These are phyloP conservation scores for Nycticebus coucang DNA, from an alignment of 2,113 vertebrate genomes.

Conservation along the genomic window DNA sequence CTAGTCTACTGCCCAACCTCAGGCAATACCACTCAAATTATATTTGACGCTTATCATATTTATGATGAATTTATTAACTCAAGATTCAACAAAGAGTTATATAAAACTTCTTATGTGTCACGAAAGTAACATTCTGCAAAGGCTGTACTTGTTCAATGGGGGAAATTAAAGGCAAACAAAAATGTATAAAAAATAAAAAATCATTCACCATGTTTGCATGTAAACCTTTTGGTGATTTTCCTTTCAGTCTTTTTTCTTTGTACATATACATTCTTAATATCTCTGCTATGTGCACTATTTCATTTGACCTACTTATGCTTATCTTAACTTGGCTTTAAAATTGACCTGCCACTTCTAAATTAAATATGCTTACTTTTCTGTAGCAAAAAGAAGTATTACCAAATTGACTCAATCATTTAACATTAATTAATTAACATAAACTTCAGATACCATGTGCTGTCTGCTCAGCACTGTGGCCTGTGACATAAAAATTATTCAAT, in stretches of 20 bases:
- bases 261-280: not conserved
- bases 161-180: conserved; percentile 37
- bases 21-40: not conserved
- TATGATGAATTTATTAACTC: not conserved
- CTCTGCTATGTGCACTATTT: not conserved
- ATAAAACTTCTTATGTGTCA: not conserved
- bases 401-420: not conserved
- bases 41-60: not conserved
- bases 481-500: not conserved
- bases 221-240: not conserved
- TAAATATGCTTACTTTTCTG: not conserved
- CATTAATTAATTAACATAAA: not conserved
- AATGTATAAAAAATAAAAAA: not conserved
- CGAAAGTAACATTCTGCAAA: not conserved
- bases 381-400: not conserved
- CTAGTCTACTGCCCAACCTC: not conserved
- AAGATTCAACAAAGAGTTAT: not conserved
- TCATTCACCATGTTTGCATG: not conserved
- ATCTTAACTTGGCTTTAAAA: not conserved
- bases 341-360: not conserved
- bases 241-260: not conserved
- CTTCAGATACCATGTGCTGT: not conserved
- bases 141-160: not conserved
- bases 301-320: not conserved
- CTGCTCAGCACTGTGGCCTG: not conserved